Evolutionary conservation across 2,888 invertebrate species (phyloP), one percentile per base, ranked within the genome.

Genomic region (Chironomus tentans): DNA sequence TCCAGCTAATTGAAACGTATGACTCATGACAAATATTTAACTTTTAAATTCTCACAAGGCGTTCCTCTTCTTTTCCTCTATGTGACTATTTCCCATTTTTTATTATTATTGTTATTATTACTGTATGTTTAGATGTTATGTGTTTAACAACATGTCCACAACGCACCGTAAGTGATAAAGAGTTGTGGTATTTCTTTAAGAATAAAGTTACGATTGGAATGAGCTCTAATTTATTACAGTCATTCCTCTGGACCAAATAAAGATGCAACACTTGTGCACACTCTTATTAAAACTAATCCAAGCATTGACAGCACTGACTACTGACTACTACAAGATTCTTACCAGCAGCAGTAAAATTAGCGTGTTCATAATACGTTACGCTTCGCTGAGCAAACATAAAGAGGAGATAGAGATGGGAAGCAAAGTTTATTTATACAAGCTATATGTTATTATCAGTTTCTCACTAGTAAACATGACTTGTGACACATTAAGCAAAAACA

Each of bases 21-120:
- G 65, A 65, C 65, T 65, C 65, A 65, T 65, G 65, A 65, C 65
- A 65, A 65, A 24, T 24, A 24, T 65, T 65, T 65, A 5, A 65
- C 65, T 65, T 21, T 65, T 65, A 24, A 56, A 56, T 15, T 15
- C n/a, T 56, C 18, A 15, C 56, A 15, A n/a, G 56, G 56, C 18
- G 18, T 18, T 56, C 4, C 56, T n/a, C 15, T 38, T 38, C 38
- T 38, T 10, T 38, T 1, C 38, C 2, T 38, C 38, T 38, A 38
- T 10, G 38, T 4, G n/a, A n/a, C 38, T 38, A 2, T 38, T 38
- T 38, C 38, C 38, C 28, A 28, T 28, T 28, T 28, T 38, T 38
- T 38, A 2, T 38, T 38, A 6, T 28, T 38, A 10, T 38, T 38
- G 10, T 38, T 0, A 10, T 38, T 38, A 10, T 38, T 38, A 7